Evolutionary conservation across 2,888 invertebrate genomes (phyloP).

Genomic region (Euclidia mi): DNA sequence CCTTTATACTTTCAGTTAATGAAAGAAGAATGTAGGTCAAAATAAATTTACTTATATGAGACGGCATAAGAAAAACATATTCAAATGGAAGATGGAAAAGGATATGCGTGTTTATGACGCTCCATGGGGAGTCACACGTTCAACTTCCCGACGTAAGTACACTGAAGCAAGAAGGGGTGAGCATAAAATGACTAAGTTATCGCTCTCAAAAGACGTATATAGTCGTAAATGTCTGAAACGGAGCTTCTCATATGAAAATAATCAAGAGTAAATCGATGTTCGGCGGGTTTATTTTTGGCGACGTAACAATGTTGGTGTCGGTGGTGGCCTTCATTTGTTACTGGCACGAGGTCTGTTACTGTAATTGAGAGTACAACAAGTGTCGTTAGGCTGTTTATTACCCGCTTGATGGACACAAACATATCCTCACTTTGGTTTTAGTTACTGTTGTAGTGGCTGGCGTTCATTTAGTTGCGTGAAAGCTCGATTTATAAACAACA

Average conservation of each 20-base stretch:
- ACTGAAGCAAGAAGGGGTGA: conserved; percentile 81
- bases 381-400: conserved; percentile 61
- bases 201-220: conserved; percentile 86
- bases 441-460: conserved; percentile 21
- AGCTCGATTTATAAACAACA: conserved; percentile 1
- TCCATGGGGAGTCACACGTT: conserved; percentile 81
- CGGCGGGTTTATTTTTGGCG: conserved; percentile 56
- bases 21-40: conserved; percentile 51
- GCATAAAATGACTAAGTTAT: conserved; percentile 89
- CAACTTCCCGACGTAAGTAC: conserved; percentile 82
- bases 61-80: conserved; percentile 71
- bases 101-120: conserved; percentile 84
- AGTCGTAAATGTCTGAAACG: conserved; percentile 85
- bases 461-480: neutral
- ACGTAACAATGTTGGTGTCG: conserved; percentile 48
- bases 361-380: conserved; percentile 58
- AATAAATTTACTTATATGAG: conserved; percentile 46
- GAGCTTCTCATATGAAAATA: conserved; percentile 84
- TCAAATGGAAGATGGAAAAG: conserved; percentile 82
- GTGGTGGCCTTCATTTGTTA: conserved; percentile 43
- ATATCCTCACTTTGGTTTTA: conserved; percentile 26
- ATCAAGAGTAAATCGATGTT: conserved; percentile 83
- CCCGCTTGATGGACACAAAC: conserved; percentile 44
- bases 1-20: conserved; percentile 55
- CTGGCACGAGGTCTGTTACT: conserved; percentile 41